Evolutionary conservation across 2,888 invertebrate genomes (phyloP).

Genomic region (Lithophane socia): DNA sequence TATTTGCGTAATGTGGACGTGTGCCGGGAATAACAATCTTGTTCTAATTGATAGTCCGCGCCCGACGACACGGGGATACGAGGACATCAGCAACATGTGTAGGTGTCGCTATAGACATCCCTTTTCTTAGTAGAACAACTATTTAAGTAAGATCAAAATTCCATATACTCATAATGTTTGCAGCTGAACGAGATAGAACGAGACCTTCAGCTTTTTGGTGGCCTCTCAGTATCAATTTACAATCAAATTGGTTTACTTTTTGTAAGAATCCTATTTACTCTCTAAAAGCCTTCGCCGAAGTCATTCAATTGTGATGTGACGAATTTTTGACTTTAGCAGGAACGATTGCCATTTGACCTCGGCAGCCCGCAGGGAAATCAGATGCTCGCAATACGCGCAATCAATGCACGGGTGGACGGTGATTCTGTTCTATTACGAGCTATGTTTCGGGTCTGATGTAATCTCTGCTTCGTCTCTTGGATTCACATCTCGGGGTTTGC

Average conservation of each 20-base stretch:
- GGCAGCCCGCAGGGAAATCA: constrained; percentile 57
- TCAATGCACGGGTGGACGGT: constrained; percentile 46
- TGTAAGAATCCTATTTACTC: constrained; percentile 31
- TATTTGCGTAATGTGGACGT: constrained; percentile 67
- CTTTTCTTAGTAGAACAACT: neutral
- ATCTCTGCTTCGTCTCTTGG: constrained; percentile 4
- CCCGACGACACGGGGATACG: constrained; percentile 19
- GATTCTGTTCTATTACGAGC: constrained; percentile 29
- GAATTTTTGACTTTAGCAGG: constrained; percentile 37
- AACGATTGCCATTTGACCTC: constrained; percentile 56
- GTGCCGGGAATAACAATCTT: constrained; percentile 66
- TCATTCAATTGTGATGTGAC: constrained; percentile 47
- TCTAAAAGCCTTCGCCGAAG: constrained; percentile 22
- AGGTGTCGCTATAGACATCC: constrained; percentile 2
- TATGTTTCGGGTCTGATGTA: constrained; percentile 8
- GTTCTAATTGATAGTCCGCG: constrained; percentile 61
- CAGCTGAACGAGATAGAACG: neutral
- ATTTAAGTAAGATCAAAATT: neutral
- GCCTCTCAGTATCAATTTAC: constrained; percentile 38
- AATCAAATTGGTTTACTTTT: constrained; percentile 45
- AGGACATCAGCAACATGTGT: constrained; percentile 29
- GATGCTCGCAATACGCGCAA: constrained; percentile 56
- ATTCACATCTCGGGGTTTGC: neutral
- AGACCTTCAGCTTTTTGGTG: neutral
- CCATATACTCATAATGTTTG: neutral